phyloP scores from a whole-genome alignment of 2,797 vertebrate species.

The Fistularia tabacaria region DNA sequence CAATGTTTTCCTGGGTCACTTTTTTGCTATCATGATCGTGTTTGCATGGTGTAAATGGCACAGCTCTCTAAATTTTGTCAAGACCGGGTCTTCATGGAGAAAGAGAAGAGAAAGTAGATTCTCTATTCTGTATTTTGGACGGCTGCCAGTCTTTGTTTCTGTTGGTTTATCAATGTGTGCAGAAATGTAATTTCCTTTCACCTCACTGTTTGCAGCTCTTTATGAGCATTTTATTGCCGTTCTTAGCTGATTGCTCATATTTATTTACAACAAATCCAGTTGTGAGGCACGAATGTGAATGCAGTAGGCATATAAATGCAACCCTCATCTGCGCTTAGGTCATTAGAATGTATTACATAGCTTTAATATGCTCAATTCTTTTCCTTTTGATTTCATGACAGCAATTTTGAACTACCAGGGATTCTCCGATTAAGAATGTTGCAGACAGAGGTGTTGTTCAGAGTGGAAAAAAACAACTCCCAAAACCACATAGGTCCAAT shows the following conservation, averaged over 20 bases:
- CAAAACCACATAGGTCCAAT: conserved; percentile 20
- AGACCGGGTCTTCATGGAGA: conserved; percentile 12
- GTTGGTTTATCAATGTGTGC: conserved; percentile 18
- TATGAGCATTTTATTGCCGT: conserved; percentile 56
- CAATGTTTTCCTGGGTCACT: conserved; percentile 27
- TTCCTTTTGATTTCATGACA: conserved; percentile 43
- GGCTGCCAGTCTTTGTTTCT: conserved; percentile 15
- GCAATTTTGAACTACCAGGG: conserved; percentile 29
- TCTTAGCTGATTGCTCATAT: conserved; percentile 71
- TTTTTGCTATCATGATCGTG: not conserved
- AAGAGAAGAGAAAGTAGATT: conserved; percentile 19
- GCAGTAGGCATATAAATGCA: conserved; percentile 62
- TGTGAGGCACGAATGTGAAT: conserved; percentile 55
- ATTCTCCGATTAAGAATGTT: conserved; percentile 35
- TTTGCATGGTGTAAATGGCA: too few relatives aligned
- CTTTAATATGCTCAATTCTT: conserved; percentile 34
- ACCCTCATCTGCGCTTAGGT: conserved; percentile 50
- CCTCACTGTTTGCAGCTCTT: conserved; percentile 54
- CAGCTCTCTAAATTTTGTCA: too few relatives aligned
- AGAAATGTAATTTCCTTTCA: conserved; percentile 55
- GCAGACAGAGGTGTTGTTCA: conserved; percentile 29
- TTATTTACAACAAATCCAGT: conserved; percentile 67
- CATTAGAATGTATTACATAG: conserved; percentile 55
- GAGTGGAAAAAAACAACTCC: conserved; percentile 7
- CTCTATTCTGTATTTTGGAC: conserved; percentile 40